Conservation (phyloP, 2,113 vertebrate genomes). For the Phalacrocorax carbo region DNA sequence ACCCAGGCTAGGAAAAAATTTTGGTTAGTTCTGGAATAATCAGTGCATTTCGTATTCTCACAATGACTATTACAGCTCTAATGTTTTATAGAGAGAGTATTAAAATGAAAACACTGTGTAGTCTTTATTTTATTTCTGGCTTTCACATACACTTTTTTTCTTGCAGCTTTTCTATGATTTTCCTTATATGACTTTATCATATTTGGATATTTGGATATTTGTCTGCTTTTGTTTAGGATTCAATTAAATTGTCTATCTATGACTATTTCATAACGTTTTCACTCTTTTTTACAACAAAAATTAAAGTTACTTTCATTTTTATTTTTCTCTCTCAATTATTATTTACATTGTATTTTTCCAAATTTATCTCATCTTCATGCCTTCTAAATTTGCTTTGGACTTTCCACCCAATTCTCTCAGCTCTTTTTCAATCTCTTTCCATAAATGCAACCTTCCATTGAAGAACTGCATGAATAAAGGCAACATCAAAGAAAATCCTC, state of each 20-base stretch:
- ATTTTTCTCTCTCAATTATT: background rate
- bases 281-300: background rate
- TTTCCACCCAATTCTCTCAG: background rate
- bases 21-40: background rate
- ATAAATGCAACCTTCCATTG: background rate
- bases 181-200: background rate
- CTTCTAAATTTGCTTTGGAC: background rate
- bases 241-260: background rate
- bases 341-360: background rate
- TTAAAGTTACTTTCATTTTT: background rate
- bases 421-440: background rate
- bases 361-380: background rate
- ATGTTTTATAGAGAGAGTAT: background rate
- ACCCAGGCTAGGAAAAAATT: background rate
- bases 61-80: background rate
- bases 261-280: background rate
- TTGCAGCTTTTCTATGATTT: background rate
- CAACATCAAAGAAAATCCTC: background rate
- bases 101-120: background rate
- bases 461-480: background rate
- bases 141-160: background rate
- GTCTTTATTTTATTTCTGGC: background rate
- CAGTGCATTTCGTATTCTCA: background rate
- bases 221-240: background rate
- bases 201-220: background rate